Evolutionary conservation across 2,888 invertebrate genomes (phyloP).

Genomic region (Ophion slaviceki): DNA sequence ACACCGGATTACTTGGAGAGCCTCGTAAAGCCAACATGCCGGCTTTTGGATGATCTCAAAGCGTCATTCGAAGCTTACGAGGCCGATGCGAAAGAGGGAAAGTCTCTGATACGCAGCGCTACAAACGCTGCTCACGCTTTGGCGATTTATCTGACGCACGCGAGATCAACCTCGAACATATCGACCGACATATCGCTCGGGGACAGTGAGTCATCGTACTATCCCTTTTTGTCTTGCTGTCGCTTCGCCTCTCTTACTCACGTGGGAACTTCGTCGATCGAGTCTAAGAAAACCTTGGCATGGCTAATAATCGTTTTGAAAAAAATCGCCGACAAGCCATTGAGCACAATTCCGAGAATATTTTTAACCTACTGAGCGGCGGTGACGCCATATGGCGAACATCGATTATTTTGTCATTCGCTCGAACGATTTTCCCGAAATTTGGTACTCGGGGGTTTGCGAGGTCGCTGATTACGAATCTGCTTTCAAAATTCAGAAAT

Average conservation of each 20-base stretch:
- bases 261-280: not conserved
- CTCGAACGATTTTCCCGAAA: too few species aligned
- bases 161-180: constrained; percentile 91
- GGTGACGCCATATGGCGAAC: too few species aligned
- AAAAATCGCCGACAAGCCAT: not conserved
- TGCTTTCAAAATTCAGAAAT: too few species aligned
- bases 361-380: not conserved
- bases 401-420: too few species aligned
- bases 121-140: constrained; percentile 86
- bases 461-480: too few species aligned
- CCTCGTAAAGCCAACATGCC: constrained; percentile 83
- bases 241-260: not conserved
- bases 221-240: not conserved
- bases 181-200: constrained; percentile 88
- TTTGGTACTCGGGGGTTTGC: too few species aligned
- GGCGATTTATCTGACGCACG: constrained; percentile 88
- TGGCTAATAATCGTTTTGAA: not conserved
- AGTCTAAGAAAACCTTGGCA: not conserved
- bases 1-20: constrained; percentile 86
- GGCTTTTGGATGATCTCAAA: constrained; percentile 80
- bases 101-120: constrained; percentile 83
- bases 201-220: constrained; percentile 85
- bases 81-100: constrained; percentile 78
- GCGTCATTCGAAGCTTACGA: constrained; percentile 76
- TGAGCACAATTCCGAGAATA: not conserved